Base-by-base conservation (phyloP, 2,113 vertebrate genomes). In the Ammodytes marinus region DNA sequence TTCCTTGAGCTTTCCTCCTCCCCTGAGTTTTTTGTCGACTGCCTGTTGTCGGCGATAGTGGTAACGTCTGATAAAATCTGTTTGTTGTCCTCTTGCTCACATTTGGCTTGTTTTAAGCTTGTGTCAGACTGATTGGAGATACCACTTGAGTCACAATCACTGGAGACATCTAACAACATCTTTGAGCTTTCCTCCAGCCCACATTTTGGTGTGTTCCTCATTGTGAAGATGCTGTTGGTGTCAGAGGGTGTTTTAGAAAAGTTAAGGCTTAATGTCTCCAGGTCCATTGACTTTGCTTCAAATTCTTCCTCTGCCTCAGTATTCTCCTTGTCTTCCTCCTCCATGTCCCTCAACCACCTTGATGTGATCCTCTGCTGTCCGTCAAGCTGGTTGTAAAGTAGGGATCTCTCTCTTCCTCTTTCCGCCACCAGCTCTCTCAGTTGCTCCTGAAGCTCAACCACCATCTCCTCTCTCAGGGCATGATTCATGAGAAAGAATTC, bases 401-500 rank as follows among this genome's bases (percentile, higher is more conserved):
- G 52, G 8, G 13, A 4, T 68, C 6, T 66, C 40, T 60, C 45
- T 19, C 19, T 27, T 17, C 5, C 19, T 43, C 57, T 12, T n/a
- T 64, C 58, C 7, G 13, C 1, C 39, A 7, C 1, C 58, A 45
- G 47, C 45, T 86, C 13, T 65, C 4, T 57, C 0, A 66, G 4
- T 19, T 60, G 14, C 11, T 71, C 10, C 0, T 7, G 49, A 27
- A 82, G 1, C 52, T 39, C 61, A 17, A 64, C 64, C 43, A 1
- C 19, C 27, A 84, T 76, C 6, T 77, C 49, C 5, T 61, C 27
- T 82, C 2, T 74, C 52, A 58, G 52, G 9, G 37, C 8, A 0
- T 17, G 17, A n/a, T 11, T 14, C 73, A 60, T 74, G 54, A 71
- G 6, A 40, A n/a, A 10, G 17, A 71, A 3, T 7, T 77, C 82